Conservation (phyloP, 2,888 invertebrate species). For the Leucophenga maculata region DNA sequence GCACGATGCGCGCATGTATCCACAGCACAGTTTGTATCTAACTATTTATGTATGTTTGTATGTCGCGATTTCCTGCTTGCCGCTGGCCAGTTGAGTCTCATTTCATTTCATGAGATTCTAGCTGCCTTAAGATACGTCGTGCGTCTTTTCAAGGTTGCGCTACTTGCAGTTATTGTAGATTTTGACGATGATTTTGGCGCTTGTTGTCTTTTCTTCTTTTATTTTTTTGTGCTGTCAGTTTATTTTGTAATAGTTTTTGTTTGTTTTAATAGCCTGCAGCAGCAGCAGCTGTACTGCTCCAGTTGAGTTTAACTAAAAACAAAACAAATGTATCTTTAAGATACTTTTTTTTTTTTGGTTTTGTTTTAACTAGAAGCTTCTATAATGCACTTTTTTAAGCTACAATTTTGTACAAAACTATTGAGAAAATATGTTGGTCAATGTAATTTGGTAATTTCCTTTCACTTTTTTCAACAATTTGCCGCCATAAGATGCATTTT, state of each 20-base stretch:
- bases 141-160: slow-evolving; percentile 23
- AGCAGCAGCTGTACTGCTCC: not conserved
- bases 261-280: not conserved
- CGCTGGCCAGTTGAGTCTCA: slow-evolving; percentile 13
- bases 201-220: too few relatives aligned
- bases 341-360: not conserved
- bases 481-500: not conserved
- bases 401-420: not conserved
- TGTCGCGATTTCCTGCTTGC: slow-evolving; percentile 18
- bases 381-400: too few relatives aligned
- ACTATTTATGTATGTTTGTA: slow-evolving; percentile 4
- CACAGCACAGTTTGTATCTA: not conserved
- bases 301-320: not conserved
- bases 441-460: slow-evolving; percentile 17
- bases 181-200: not conserved
- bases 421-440: slow-evolving; percentile 1
- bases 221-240: not conserved
- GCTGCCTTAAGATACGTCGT: not conserved
- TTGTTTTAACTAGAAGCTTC: slow-evolving; percentile 4
- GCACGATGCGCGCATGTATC: not conserved
- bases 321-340: too few relatives aligned
- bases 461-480: slow-evolving; percentile 4
- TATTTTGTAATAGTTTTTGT: slow-evolving; percentile 11
- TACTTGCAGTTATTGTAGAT: slow-evolving; percentile 11
- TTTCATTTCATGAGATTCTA: not conserved